phyloP scores from a whole-genome alignment of 2,888 invertebrate species.

The Ophion ventricosus region DNA sequence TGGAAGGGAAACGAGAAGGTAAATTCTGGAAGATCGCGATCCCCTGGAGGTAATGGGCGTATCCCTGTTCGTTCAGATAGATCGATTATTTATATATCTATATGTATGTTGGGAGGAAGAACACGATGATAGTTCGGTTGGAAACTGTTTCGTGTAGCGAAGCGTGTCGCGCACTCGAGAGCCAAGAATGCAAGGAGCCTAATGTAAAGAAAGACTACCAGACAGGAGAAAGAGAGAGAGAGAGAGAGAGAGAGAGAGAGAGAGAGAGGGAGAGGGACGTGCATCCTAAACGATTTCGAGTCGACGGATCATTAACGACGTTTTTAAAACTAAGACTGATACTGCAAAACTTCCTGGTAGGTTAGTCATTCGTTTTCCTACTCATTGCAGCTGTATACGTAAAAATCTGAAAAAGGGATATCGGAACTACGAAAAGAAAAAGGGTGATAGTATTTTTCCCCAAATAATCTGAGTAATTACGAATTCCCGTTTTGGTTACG shows the following conservation, averaged over 20 bases:
- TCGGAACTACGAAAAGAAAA: no score
- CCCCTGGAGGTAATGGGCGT: constrained; percentile 38
- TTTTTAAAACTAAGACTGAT: constrained; percentile 50
- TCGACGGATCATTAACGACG: constrained; percentile 53
- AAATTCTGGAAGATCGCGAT: constrained; percentile 33
- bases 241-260: constrained; percentile 12
- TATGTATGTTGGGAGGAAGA: constrained; percentile 14
- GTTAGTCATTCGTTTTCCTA: constrained; percentile 10
- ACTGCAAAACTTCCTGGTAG: constrained; percentile 37
- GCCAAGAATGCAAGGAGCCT: constrained; percentile 25
- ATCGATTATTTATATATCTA: not conserved
- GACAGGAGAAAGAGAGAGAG: not conserved
- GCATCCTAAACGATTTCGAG: constrained; percentile 43
- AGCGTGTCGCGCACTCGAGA: constrained; percentile 36
- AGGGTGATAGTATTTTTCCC: no score
- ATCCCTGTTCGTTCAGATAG: constrained; percentile 21
- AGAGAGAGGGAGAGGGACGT: constrained; percentile 13
- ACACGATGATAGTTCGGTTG: constrained; percentile 21
- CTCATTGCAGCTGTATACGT: not conserved
- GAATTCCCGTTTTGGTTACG: no score
- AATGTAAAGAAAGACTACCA: not conserved
- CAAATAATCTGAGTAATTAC: no score
- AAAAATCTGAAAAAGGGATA: no score
- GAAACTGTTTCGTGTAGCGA: constrained; percentile 43
- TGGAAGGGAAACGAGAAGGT: constrained; percentile 17